Percentiles rank a stretch among this genome's conserved stretches.
Conservation (phyloP, 2,888 invertebrate species). For the Macaria liturata region DNA sequence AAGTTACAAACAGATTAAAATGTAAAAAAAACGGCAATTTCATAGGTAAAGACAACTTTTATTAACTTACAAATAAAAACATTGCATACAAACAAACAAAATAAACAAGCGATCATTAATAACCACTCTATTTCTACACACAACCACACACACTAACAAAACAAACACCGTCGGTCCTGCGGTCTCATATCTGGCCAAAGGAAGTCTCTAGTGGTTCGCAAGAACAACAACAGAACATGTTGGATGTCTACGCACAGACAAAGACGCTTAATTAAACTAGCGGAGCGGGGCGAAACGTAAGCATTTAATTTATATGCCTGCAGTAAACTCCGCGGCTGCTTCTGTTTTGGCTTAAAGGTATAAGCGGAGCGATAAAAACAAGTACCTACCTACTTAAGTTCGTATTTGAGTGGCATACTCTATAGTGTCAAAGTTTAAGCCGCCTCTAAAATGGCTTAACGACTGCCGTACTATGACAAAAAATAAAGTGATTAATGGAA, state of each 20-base stretch:
- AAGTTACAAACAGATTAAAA: too few relatives aligned
- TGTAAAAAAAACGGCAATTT: too few relatives aligned
- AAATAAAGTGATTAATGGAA: neutral
- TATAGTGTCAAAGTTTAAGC: neutral
- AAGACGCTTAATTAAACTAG: conserved; percentile 82
- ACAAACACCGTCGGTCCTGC: conserved; percentile 12
- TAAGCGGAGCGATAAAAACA: conserved; percentile 44
- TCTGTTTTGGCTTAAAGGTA: conserved; percentile 50
- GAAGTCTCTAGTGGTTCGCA: conserved; percentile 53
- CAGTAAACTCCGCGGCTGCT: conserved; percentile 79
- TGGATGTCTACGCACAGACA: conserved; percentile 77
- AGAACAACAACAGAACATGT: conserved; percentile 65
- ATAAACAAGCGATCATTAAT: too few relatives aligned
- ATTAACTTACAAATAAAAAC: too few relatives aligned
- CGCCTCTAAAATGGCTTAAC: neutral
- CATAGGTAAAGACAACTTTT: too few relatives aligned
- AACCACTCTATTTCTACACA: too few relatives aligned
- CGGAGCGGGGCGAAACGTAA: conserved; percentile 79
- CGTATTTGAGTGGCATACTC: neutral
- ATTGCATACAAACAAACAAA: too few relatives aligned
- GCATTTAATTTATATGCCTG: conserved; percentile 83
- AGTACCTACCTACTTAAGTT: too few relatives aligned
- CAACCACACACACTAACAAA: conserved; percentile 1
- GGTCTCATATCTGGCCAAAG: conserved; percentile 31
- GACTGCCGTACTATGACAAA: neutral